Base-by-base conservation (phyloP, 2,113 vertebrate genomes). In the Australoheros scitulus region DNA sequence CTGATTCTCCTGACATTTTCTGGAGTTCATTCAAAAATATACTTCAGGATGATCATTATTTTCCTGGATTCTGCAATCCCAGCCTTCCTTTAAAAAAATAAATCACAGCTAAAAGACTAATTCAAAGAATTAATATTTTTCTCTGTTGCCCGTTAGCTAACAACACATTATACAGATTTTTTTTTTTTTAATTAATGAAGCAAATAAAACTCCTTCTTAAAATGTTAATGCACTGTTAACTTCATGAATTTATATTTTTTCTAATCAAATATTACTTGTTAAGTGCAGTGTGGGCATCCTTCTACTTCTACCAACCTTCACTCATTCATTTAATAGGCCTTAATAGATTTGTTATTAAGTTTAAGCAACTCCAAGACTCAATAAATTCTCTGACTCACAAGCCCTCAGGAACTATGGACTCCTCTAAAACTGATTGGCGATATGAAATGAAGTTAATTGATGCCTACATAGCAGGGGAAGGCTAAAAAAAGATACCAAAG, bases 401-500 rank as follows among this genome's bases (percentile, higher is more conserved):
- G 20, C 43, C 50, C 24, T 72, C 43, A 8, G 32, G 29, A n/a
- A n/a, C 4, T 8, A 72, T 55, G 47, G 68, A 34, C 47, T 55
- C 47, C 47, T 55, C 47, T 72, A 72, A 52, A 72, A 52, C 47
- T 55, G 26, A 72, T n/a, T 72, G 68, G 68, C 55, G 47, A 72
- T 72, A 26, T 72, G 68, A 72, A 72, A 72, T 7, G 0, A 55
- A 72, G 47, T 34, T 55, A 72, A 72, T 55, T 72, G 47, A 72
- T 34, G 68, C 32, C 68, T 72, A 11, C 47, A 72, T 26, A 72
- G 26, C 68, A 72, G 68, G 11, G 68, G 26, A 20, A 72, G 47
- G 68, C 26, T 72, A 72, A 55, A 72, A 72, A 72, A 72, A 55
- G 47, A 55, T 72, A 72, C 32, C 26, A 72, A 55, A 79, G 34